phyloP scores from a whole-genome alignment of 2,113 vertebrate genomes.

The Scartelaos histophorus region DNA sequence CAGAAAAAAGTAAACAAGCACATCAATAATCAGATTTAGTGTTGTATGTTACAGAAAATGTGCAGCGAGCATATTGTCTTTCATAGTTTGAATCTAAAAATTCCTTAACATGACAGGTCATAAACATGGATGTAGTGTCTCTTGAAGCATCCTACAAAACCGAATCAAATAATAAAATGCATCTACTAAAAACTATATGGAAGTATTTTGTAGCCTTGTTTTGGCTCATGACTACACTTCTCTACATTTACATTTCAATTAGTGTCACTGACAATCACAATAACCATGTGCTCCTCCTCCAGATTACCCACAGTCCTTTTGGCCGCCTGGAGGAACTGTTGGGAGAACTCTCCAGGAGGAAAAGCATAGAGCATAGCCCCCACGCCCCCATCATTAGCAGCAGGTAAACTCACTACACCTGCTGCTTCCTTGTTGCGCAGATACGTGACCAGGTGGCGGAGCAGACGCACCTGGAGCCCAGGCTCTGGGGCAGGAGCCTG shows the following conservation, averaged over 20 bases:
- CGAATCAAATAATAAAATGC: constrained; percentile 27
- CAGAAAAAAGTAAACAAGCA: constrained; percentile 37
- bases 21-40: constrained; percentile 30
- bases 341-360: constrained; percentile 93
- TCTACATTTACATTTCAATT: constrained; percentile 72
- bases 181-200: constrained; percentile 35
- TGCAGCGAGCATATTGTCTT: not conserved
- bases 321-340: constrained; percentile 94
- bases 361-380: constrained; percentile 97
- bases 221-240: not conserved
- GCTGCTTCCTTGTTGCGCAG: constrained; percentile 99
- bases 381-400: constrained; percentile 84
- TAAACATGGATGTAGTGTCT: constrained; percentile 31
- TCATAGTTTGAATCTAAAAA: not conserved
- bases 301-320: constrained; percentile 90
- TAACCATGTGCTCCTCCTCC: constrained; percentile 96
- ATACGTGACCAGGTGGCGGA: constrained; percentile 98
- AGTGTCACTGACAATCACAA: constrained; percentile 92
- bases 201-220: constrained; percentile 15
- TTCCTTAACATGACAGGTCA: not conserved
- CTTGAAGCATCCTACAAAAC: constrained; percentile 9
- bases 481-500: constrained; percentile 80
- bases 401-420: constrained; percentile 93
- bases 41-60: constrained; percentile 36
- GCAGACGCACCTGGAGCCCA: constrained; percentile 91